Evolutionary conservation across 2,888 invertebrate species (phyloP).

Genomic region (Lithophane socia): DNA sequence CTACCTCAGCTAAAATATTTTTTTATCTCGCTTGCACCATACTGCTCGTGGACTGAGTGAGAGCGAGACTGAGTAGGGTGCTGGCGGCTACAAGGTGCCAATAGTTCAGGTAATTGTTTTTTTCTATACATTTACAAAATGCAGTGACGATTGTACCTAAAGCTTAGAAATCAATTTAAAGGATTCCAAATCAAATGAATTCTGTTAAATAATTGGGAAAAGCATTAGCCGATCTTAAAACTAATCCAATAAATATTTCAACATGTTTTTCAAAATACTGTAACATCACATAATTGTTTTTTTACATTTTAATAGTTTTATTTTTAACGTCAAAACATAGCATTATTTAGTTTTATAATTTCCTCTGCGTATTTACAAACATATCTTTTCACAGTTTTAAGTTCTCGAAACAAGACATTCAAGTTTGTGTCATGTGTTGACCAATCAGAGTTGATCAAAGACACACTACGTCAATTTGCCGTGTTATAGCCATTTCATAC

Average conservation of each 20-base stretch:
- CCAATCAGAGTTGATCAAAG: not conserved
- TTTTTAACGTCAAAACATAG: slow-evolving; percentile 21
- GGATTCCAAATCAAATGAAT: not conserved
- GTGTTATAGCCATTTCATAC: not conserved
- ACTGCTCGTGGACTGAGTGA: no score
- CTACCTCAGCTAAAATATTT: no score
- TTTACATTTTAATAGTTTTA: slow-evolving; percentile 34
- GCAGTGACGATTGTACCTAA: not conserved
- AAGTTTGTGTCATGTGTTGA: not conserved
- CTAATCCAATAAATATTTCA: slow-evolving; percentile 59
- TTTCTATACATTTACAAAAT: slow-evolving; percentile 22
- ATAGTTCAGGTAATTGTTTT: no score
- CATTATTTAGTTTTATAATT: not conserved
- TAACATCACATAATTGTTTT: slow-evolving; percentile 62
- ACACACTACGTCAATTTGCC: not conserved
- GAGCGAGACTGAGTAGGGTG: no score
- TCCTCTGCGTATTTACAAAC: slow-evolving; percentile 1
- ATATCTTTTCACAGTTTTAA: not conserved
- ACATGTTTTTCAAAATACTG: slow-evolving; percentile 64
- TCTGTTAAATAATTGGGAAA: not conserved
- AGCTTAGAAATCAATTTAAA: not conserved
- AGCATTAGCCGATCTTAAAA: slow-evolving; percentile 30
- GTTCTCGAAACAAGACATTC: slow-evolving; percentile 4
- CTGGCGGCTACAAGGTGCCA: no score
- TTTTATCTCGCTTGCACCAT: no score